Evolutionary conservation across 2,888 invertebrate genomes (phyloP), one percentile per base, ranked within the genome.

Genomic region (Sycophila texana): DNA sequence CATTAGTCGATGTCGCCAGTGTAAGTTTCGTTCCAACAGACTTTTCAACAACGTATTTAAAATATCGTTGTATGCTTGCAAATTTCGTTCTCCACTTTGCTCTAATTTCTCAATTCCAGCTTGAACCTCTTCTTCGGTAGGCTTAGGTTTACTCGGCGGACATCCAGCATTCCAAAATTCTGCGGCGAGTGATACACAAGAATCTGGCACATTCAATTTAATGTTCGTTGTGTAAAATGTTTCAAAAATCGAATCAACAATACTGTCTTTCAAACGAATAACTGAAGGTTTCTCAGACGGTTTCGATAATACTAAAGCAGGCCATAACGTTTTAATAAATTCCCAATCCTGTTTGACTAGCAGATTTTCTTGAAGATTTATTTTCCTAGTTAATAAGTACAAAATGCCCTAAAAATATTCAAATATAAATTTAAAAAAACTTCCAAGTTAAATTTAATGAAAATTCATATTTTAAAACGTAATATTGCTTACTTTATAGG

Each of bases 251-350:
- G 91, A 87, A 2, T 93, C 93, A 60, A 91, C 89, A 73, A 94
- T 89, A 0, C 89, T 90, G 82, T 93, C 93, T 82, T 94, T 93
- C 51, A 90, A 80, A 20, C 91, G 91, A 68, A 96, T 93, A 72
- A 97, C 95, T 60, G 95, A 95, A 0, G 95, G 94, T 88, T 98
- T 97, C 87, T 98, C 98, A 2, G 96, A 96, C 67, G 96, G 94
- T 82, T 94, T 94, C 0, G 96, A 95, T 77, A 93, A 92, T 0
- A 97, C 91, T 22, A 98, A 87, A 1, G 95, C 94, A 0, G 96
- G 95, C 97, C 97, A 97, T 0, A 98, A 89, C 39, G 93, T 91
- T 57, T 92, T 90, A 20, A 95, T 91, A 4, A 94, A 92, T 10
- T 93, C 91, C 97, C 97, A 98, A 88, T 96, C 94, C 82, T 95